These are phyloP conservation scores for Protomyctophum bolini DNA, from an alignment of 2,113 vertebrate genomes.

Conservation along the genomic window DNA sequence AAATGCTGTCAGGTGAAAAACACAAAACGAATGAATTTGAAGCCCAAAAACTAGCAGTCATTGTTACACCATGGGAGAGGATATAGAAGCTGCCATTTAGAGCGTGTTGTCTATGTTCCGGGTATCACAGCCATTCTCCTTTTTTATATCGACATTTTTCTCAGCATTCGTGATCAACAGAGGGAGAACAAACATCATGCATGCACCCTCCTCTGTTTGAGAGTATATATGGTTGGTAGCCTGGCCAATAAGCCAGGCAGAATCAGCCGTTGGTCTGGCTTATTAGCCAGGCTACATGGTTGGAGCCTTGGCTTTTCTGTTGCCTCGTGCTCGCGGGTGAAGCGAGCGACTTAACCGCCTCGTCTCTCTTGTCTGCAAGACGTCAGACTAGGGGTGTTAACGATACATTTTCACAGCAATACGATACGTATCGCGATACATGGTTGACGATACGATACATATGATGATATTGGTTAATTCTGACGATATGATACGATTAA, in stretches of 20 bases:
- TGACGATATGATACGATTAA: no score
- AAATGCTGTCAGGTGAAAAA: no score
- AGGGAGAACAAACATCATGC: background rate
- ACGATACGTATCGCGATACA: no score
- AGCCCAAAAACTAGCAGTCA: background rate
- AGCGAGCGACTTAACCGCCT: constrained; percentile 11
- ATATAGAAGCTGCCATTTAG: background rate
- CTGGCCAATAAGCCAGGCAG: no score
- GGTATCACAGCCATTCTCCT: background rate
- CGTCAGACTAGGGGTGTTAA: constrained; percentile 15
- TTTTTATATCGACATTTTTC: background rate
- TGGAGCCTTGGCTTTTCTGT: constrained; percentile 12
- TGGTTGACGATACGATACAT: no score
- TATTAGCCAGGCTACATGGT: no score
- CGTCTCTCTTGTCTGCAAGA: constrained; percentile 26
- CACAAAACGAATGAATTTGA: no score
- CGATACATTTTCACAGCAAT: no score
- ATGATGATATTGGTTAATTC: no score
- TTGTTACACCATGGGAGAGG: constrained; percentile 16
- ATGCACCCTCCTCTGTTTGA: constrained; percentile 14
- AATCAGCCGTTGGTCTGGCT: no score
- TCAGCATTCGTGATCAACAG: background rate
- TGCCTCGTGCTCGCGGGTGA: constrained; percentile 31
- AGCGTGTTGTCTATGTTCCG: background rate
- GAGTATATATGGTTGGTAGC: background rate